Evolutionary conservation across 2,797 vertebrate species (phyloP), one percentile per base, ranked within the genome.

Genomic region (Perodicticus potto): DNA sequence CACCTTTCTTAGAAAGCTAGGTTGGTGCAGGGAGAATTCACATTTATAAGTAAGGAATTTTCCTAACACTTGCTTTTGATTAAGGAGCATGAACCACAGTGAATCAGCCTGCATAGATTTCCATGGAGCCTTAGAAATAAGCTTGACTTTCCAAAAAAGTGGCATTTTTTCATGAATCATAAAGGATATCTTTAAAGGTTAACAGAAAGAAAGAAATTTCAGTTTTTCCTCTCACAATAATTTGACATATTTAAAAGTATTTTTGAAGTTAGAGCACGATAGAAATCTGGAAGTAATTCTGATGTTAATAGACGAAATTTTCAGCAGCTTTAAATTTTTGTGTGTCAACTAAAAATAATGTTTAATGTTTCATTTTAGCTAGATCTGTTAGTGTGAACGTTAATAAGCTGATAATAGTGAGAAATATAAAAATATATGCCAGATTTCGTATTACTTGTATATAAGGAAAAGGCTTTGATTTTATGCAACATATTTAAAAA

Each of bases 241-340:
- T 84, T 63, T 80, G 65, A 23, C 22, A 92, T 80, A 94, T 83
- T 91, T 82, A 27, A 70, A 94, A 94, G 53, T 77, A 70, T 63
- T 92, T 89, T 88, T 70, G 2, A 78, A 80, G 23, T 72, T 16
- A 73, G 20, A 49, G 49, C 76, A 55, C 34, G 69, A 55, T 19
- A 77, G 63, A 96, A 96, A 82, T 83, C 73, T 96, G 95, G 89
- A 96, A 91, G 34, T 72, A 67, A 94, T 95, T 96, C 72, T 80
- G 34, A 95, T 94, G 94, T 85, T 86, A 90, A 95, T 94, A 93
- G 81, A 20, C 73, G 93, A 88, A 19, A 29, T 65, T 94, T 93
- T 88, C 49, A 63, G 63, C 81, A 92, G 63, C 78, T 96, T 96
- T 40, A n/a, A 65, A 29, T 85, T 95, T 92, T 94, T 69, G 69